Conservation (phyloP, 2,888 invertebrate species). For the Scaptomyza flava region DNA sequence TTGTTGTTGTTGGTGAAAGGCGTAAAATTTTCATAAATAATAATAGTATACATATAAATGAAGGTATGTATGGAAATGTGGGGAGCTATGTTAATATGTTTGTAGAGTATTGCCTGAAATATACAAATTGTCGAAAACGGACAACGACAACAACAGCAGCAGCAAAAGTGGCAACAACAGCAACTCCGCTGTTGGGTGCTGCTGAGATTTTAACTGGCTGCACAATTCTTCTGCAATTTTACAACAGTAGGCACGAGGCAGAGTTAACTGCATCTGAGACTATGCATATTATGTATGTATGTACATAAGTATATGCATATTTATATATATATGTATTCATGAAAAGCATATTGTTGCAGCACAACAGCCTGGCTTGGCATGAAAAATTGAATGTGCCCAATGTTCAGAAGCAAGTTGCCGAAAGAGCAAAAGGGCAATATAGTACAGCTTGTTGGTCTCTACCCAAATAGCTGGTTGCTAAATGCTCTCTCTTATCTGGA, state of each 20-base stretch:
- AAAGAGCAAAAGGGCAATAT: conserved; percentile 1
- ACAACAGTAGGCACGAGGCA: conserved; percentile 43
- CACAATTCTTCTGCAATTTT: conserved; percentile 61
- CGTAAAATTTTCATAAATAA: conserved; percentile 67
- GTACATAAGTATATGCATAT: conserved; percentile 19
- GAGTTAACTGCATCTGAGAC: conserved; percentile 32
- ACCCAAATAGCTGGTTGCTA: conserved; percentile 15
- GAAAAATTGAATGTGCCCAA: conserved; percentile 73
- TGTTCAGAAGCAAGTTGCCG: conserved; percentile 10
- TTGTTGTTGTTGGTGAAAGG: conserved; percentile 40
- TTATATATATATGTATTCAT: conserved; percentile 20
- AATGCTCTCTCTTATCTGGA: conserved; percentile 19
- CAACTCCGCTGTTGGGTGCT: conserved; percentile 20
- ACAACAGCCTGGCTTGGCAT: conserved; percentile 76
- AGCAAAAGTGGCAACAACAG: conserved; percentile 11
- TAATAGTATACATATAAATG: conserved; percentile 47
- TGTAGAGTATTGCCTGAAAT: conserved; percentile 34
- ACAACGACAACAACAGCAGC: conserved; percentile 30
- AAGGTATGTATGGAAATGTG: conserved; percentile 14
- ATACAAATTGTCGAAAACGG: conserved; percentile 75
- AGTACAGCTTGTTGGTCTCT: background rate
- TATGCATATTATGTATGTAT: conserved; percentile 22
- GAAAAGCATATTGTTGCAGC: conserved; percentile 62
- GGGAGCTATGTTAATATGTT: background rate
- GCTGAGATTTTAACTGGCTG: conserved; percentile 50